Percentiles rank a stretch among this genome's conserved stretches.
Evolutionary conservation across 2,797 vertebrate species (phyloP).

Genomic region (Acipenser transmontanus): DNA sequence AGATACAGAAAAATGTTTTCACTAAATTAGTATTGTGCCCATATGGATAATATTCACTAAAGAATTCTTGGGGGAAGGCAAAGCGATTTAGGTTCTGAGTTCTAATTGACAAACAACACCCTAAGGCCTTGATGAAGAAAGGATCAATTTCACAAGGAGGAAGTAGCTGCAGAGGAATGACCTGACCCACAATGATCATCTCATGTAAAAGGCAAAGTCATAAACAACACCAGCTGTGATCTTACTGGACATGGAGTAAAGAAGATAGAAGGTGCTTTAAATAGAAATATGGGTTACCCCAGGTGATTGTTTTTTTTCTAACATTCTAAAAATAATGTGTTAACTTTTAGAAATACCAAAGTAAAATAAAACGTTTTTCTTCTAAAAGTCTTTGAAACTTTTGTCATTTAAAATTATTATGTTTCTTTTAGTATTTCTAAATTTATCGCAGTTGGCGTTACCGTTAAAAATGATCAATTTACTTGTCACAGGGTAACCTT

Average conservation of each 20-base stretch:
- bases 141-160: conserved; percentile 21
- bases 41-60: conserved; percentile 18
- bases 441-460: no score
- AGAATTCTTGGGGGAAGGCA: conserved; percentile 15
- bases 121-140: conserved; percentile 16
- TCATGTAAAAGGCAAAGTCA: conserved; percentile 17
- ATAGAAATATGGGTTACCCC: neutral
- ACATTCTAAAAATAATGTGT: neutral
- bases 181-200: conserved; percentile 25
- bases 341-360: no score
- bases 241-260: conserved; percentile 9
- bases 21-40: neutral
- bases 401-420: no score
- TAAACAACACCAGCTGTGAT: conserved; percentile 21
- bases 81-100: conserved; percentile 4
- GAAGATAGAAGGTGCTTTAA: neutral
- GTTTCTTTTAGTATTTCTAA: no score
- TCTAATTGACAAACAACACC: conserved; percentile 21
- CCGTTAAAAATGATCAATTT: no score
- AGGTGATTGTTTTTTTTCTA: neutral
- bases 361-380: no score
- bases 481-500: no score
- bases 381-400: no score
- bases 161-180: conserved; percentile 20
- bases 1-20: no score